Percentiles rank a stretch among this genome's conserved stretches.
phyloP scores from a whole-genome alignment of 2,113 vertebrate genomes.

The Pelecanus crispus region DNA sequence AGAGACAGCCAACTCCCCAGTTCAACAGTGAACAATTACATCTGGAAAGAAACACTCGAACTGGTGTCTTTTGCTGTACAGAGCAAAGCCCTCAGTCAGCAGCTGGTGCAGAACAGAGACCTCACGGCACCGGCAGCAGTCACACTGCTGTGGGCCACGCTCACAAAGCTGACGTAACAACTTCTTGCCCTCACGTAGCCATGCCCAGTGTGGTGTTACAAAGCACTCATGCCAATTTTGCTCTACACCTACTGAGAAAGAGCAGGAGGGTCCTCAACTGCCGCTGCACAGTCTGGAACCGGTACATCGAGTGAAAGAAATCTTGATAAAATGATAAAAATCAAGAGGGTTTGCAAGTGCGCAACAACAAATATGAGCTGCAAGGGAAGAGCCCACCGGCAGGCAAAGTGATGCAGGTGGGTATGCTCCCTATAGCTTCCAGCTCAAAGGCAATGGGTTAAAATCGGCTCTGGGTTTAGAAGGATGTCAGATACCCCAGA shows the following conservation, averaged over 20 bases:
- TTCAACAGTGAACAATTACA: not conserved
- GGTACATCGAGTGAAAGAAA: not conserved
- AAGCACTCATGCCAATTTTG: accelerated
- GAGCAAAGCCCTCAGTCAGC: not conserved
- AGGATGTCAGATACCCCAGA: not conserved
- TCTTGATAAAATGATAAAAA: not conserved
- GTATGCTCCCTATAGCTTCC: not conserved
- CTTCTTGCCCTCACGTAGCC: not conserved
- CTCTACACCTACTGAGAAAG: not conserved
- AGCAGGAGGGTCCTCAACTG: not conserved
- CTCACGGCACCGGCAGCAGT: not conserved
- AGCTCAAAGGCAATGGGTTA: not conserved
- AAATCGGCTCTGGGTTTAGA: not conserved
- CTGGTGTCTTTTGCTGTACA: not conserved
- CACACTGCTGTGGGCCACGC: accelerated
- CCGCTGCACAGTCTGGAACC: accelerated
- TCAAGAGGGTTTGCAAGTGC: not conserved
- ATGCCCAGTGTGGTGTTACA: accelerated
- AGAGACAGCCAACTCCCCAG: accelerated
- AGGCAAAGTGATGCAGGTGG: not conserved
- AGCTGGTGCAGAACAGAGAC: not conserved
- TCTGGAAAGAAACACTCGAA: not conserved
- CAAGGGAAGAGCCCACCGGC: not conserved
- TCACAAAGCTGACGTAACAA: accelerated
- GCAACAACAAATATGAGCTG: not conserved